Base-by-base conservation (phyloP, 2,797 vertebrate species). In the Alfaro cultratus region DNA sequence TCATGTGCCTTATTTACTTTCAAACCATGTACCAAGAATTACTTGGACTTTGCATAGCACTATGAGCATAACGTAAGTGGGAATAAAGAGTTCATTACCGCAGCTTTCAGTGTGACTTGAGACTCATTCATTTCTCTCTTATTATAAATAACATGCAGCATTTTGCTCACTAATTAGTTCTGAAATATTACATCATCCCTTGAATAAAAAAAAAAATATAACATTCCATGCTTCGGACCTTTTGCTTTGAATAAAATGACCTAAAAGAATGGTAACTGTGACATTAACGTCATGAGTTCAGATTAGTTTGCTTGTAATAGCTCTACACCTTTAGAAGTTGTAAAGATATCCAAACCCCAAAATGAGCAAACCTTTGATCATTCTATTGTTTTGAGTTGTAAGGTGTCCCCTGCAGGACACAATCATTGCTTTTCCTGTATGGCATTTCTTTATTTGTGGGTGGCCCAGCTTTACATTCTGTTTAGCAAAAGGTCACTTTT, bases 401-500 rank as follows among this genome's bases (percentile, higher is more conserved):
- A 34, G 53, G 29, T 2, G 13, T 34, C 45, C 60, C 60, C 67
- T 62, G 9, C 26, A 74, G 75, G 79, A 81, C 41, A 62, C 71
- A 29, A 11, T 31, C 8, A 8, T 80, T 34, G 39, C 73, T 74
- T 39, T 75, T 47, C 51, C 73, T 76, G 36, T 57, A 34, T 57
- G 29, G 11, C 34, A 74, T 76, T 73, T 73, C 72, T 72, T 26
- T 31, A 29, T 57, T 3, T 16, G 46, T 47, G 75, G 49, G 11
- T 76, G 67, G 71, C 75, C 68, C 43, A 29, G 74, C 73, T 23
- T 29, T 78, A 1, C 41, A 41, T 78, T 79, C 13, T 31, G 11
- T 81, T 78, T 77, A 43, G 13, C 75, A 88, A 88, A 75, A 91
- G 87, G 90, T 91, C 80, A 83, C 49, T 47, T 83, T 80, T 83